Percentiles rank a stretch among this genome's conserved stretches.
Evolutionary conservation across 2,797 vertebrate genomes (phyloP).

Genomic region (Thamnophis elegans): DNA sequence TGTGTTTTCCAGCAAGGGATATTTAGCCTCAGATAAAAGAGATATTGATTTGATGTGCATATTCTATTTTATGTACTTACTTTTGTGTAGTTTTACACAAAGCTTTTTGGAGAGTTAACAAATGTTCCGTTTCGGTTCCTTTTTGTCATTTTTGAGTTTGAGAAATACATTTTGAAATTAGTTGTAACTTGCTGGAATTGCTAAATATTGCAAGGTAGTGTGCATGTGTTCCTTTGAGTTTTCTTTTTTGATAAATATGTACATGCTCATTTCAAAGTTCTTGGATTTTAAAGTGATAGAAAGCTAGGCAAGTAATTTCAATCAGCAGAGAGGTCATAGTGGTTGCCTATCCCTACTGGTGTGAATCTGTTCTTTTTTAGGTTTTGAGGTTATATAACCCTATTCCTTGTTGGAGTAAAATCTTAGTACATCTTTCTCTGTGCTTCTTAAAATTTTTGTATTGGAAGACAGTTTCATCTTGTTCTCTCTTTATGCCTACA

Average conservation of each 20-base stretch:
- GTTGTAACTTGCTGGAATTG: not conserved
- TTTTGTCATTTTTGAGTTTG: not conserved
- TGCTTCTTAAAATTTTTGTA: not conserved
- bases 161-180: not conserved
- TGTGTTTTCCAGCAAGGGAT: not conserved
- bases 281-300: not conserved
- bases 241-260: not conserved
- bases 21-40: not conserved
- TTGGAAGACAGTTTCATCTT: not conserved
- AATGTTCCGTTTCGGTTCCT: not conserved
- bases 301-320: not conserved
- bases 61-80: not conserved
- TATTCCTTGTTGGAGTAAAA: not conserved
- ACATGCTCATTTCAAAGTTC: not conserved
- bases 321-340: not conserved
- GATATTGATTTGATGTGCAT: not conserved
- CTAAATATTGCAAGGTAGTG: not conserved
- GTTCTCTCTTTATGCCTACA: not conserved
- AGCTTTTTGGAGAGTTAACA: not conserved
- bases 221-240: not conserved
- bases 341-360: not conserved
- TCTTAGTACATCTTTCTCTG: not conserved
- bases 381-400: not conserved
- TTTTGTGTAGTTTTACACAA: not conserved
- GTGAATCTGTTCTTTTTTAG: not conserved